phyloP scores from a whole-genome alignment of 2,888 invertebrate genomes.

The Callinectes sapidus region DNA sequence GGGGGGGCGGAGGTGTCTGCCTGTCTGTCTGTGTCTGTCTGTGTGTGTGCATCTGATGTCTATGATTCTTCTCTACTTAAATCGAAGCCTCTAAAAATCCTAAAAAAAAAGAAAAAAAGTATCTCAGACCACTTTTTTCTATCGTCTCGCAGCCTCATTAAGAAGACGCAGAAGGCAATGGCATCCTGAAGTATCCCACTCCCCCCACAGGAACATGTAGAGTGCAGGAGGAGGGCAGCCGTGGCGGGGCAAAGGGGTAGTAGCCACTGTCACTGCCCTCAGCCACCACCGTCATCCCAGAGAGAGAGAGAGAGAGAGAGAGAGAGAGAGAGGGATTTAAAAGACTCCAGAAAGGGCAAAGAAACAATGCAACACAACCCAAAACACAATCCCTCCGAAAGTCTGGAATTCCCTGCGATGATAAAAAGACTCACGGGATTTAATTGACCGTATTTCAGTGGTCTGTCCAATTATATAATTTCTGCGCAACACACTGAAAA shows the following conservation, averaged over 20 bases:
- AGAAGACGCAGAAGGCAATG: not conserved
- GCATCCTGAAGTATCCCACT: not conserved
- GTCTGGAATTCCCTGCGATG: not conserved
- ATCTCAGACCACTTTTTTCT: not conserved
- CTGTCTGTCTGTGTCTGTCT: not conserved
- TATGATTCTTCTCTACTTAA: not conserved
- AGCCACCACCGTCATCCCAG: not conserved
- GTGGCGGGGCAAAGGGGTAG: not conserved
- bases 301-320: constrained; percentile 14
- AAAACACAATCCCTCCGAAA: not conserved
- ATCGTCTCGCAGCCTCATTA: constrained; percentile 11
- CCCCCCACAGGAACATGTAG: not conserved
- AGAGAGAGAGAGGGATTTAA: not conserved
- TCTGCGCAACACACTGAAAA: constrained; percentile 9
- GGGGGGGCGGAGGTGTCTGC: not conserved
- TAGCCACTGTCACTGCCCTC: not conserved
- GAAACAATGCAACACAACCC: not conserved
- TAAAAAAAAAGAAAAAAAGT: not conserved
- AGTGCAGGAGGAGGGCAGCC: not conserved
- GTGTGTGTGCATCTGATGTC: not conserved
- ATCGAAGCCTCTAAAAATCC: not conserved
- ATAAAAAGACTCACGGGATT: not conserved
- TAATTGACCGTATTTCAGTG: constrained; percentile 27
- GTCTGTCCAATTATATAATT: constrained; percentile 25
- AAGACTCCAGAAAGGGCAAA: not conserved